Evolutionary conservation across 2,797 vertebrate genomes (phyloP).

Genomic region (Anolis apletophallus): DNA sequence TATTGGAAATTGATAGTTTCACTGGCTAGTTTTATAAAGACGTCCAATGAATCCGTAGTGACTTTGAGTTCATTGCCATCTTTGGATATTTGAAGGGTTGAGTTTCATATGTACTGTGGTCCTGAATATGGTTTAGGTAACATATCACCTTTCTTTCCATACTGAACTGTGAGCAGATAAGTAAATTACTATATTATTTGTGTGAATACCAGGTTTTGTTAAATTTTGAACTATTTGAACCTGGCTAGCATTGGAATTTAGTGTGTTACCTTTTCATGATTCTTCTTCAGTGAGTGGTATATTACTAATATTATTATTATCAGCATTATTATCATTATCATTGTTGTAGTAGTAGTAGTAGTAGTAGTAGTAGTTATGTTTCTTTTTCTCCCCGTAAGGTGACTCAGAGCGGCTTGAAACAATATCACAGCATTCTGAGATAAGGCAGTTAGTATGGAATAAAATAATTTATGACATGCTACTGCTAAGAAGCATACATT

Average conservation of each 20-base stretch:
- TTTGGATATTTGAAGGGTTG: neutral
- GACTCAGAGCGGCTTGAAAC: neutral
- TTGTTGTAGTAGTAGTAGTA: too few relatives aligned
- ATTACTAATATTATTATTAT: neutral
- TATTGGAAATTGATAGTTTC: neutral
- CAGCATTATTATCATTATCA: too few relatives aligned
- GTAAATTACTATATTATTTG: too few relatives aligned
- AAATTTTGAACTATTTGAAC: neutral
- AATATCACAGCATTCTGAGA: neutral
- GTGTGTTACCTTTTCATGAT: neutral
- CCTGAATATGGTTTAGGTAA: neutral
- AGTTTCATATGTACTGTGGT: neutral
- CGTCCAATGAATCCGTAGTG: neutral
- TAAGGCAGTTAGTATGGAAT: slow-evolving; percentile 3
- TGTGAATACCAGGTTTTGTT: neutral
- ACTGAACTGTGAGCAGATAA: neutral
- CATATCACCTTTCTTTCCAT: neutral
- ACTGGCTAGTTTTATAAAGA: neutral
- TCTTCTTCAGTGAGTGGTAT: neutral
- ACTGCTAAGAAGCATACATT: slow-evolving; percentile 7
- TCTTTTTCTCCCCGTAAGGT: neutral
- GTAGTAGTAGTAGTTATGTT: neutral
- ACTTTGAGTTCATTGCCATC: neutral
- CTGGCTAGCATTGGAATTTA: neutral
- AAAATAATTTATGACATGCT: slow-evolving; percentile 32